Evolutionary conservation across 2,888 invertebrate genomes (phyloP).

Genomic region (Coelinius sp.): DNA sequence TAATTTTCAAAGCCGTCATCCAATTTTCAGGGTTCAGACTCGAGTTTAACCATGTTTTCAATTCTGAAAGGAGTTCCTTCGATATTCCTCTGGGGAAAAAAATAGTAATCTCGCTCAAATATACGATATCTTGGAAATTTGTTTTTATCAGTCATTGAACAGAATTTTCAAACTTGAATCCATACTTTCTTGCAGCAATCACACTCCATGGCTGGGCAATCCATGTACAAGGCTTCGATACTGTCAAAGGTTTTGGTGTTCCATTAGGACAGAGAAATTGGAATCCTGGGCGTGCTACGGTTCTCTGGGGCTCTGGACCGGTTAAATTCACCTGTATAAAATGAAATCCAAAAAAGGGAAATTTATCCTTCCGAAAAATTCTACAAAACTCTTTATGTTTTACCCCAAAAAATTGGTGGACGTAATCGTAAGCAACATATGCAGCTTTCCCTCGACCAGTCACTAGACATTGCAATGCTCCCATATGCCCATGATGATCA

Average conservation of each 20-base stretch:
- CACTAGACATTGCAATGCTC: constrained; percentile 77
- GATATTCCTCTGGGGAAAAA: constrained; percentile 10
- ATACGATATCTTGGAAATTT: not conserved
- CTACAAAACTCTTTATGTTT: constrained; percentile 37
- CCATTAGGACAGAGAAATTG: constrained; percentile 69
- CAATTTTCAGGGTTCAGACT: constrained; percentile 54
- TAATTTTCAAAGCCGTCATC: constrained; percentile 42
- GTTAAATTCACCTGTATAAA: constrained; percentile 43
- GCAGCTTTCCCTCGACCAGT: constrained; percentile 75
- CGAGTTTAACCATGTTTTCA: constrained; percentile 69
- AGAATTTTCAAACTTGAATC: not conserved
- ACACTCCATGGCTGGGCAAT: constrained; percentile 77
- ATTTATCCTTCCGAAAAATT: not conserved
- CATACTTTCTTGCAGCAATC: constrained; percentile 74
- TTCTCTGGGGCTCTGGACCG: constrained; percentile 35
- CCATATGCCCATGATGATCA: constrained; percentile 74
- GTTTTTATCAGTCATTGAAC: not conserved
- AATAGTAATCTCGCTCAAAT: not conserved
- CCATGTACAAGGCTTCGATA: constrained; percentile 74
- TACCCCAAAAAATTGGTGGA: constrained; percentile 72
- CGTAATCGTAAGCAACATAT: constrained; percentile 74
- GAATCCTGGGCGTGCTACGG: constrained; percentile 53
- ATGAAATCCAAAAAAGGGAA: not conserved
- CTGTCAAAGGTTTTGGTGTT: constrained; percentile 53
- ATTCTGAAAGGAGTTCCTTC: constrained; percentile 22